Evolutionary conservation across 2,888 invertebrate species (phyloP).

Genomic region (Holacanthella duospinosa): DNA sequence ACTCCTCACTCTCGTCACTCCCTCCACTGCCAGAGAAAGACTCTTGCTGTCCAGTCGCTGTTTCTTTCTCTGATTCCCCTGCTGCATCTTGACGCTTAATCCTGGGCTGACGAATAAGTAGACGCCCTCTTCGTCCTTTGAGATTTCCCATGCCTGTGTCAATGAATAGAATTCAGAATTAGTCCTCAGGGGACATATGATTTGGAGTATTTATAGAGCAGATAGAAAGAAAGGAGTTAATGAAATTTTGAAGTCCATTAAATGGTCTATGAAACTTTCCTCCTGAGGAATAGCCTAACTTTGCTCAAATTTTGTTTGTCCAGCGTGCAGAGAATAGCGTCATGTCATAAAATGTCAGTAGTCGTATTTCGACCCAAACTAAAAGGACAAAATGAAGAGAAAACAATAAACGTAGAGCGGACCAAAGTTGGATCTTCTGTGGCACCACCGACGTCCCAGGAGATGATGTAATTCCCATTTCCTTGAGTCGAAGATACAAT

Average conservation of each 20-base stretch:
- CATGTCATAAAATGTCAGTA: no score
- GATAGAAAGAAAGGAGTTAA: neutral
- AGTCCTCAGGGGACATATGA: neutral
- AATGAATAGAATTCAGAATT: constrained; percentile 11
- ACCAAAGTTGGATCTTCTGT: constrained; percentile 19
- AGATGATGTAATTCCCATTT: constrained; percentile 30
- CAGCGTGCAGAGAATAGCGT: no score
- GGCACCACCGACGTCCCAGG: constrained; percentile 16
- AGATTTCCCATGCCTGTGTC: constrained; percentile 24
- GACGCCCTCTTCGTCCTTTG: constrained; percentile 47
- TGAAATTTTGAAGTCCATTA: no score
- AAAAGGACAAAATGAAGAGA: constrained; percentile 12
- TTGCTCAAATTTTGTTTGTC: no score
- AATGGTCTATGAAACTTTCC: no score
- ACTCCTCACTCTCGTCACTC: constrained; percentile 14
- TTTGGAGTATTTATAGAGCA: neutral
- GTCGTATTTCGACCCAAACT: no score
- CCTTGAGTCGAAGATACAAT: constrained; percentile 33
- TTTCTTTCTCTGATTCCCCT: neutral
- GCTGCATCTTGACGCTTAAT: constrained; percentile 45
- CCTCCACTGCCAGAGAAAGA: constrained; percentile 7
- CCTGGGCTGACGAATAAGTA: constrained; percentile 56
- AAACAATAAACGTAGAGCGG: constrained; percentile 15
- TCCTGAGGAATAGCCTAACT: no score
- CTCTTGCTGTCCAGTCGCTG: neutral